Conservation (phyloP, 1,140 invertebrate genomes). For the Calephelis nemesis region DNA sequence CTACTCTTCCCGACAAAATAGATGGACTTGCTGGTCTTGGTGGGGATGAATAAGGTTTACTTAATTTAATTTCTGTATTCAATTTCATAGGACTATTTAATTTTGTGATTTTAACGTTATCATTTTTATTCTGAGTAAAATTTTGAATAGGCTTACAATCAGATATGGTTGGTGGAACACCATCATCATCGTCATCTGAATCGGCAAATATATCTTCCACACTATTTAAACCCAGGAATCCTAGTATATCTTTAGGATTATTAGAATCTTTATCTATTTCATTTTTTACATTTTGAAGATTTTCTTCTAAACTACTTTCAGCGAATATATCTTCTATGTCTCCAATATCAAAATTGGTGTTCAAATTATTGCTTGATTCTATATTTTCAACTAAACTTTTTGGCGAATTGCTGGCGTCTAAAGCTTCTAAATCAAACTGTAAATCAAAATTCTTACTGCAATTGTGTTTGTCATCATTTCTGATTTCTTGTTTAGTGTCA, state of each 20-base stretch:
- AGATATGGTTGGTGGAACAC: slow-evolving; percentile 25
- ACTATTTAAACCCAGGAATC: slow-evolving; percentile 66
- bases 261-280: slow-evolving; percentile 31
- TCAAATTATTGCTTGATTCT: slow-evolving; percentile 11
- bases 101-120: slow-evolving; percentile 2
- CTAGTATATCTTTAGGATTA: slow-evolving; percentile 48
- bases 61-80: slow-evolving; percentile 12
- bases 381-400: neutral
- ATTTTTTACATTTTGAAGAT: slow-evolving; percentile 19
- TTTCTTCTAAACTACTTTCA: slow-evolving; percentile 43
- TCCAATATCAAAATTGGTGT: slow-evolving; percentile 58
- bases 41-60: neutral
- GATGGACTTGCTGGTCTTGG: slow-evolving; percentile 51
- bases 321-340: slow-evolving; percentile 71
- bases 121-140: neutral
- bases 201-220: slow-evolving; percentile 73
- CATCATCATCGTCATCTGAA: slow-evolving; percentile 50
- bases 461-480: slow-evolving; percentile 28
- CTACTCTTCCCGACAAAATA: slow-evolving; percentile 51
- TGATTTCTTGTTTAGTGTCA: slow-evolving; percentile 9
- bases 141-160: slow-evolving; percentile 22
- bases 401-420: slow-evolving; percentile 17
- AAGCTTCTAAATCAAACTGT: slow-evolving; percentile 28
- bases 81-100: neutral
- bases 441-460: slow-evolving; percentile 50